Conservation (phyloP, 2,797 vertebrate species). For the Pangasius sanitwongsei region DNA sequence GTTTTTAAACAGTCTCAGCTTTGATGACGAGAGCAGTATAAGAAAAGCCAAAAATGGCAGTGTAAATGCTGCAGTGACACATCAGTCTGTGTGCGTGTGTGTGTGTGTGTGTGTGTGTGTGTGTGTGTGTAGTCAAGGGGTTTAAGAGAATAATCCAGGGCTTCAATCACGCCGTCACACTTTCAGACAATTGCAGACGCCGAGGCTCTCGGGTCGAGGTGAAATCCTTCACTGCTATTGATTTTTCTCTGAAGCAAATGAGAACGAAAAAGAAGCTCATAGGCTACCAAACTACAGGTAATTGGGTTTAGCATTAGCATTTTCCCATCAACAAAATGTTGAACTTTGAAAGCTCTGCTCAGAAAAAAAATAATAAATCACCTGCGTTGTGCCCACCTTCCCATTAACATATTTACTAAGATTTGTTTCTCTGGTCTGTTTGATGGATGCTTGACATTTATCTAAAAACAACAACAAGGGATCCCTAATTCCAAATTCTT, state of each 20-base stretch:
- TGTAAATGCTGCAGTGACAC: slow-evolving; percentile 19
- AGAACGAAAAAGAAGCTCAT: slow-evolving; percentile 49
- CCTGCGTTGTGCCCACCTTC: not conserved
- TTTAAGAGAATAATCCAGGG: slow-evolving; percentile 22
- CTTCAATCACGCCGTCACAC: slow-evolving; percentile 28
- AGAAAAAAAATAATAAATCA: not conserved
- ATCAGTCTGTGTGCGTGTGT: slow-evolving; percentile 10
- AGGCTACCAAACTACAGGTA: not conserved
- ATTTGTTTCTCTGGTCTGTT: not conserved
- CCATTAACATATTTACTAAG: not conserved
- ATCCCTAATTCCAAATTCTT: not conserved
- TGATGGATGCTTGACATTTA: not conserved
- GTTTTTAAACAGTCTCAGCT: not conserved
- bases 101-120: not conserved
- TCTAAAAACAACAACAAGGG: not conserved
- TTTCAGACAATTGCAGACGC: slow-evolving; percentile 23
- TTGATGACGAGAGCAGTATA: not conserved
- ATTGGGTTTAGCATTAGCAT: not conserved
- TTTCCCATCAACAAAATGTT: no score
- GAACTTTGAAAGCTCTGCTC: not conserved
- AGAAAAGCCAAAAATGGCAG: slow-evolving; percentile 24
- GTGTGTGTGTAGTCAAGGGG: not conserved
- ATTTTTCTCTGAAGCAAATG: slow-evolving; percentile 62
- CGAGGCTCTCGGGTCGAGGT: not conserved
- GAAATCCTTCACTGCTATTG: slow-evolving; percentile 21